Evolutionary conservation across 2,797 vertebrate species (phyloP).

Genomic region (Pelobates cultripes): DNA sequence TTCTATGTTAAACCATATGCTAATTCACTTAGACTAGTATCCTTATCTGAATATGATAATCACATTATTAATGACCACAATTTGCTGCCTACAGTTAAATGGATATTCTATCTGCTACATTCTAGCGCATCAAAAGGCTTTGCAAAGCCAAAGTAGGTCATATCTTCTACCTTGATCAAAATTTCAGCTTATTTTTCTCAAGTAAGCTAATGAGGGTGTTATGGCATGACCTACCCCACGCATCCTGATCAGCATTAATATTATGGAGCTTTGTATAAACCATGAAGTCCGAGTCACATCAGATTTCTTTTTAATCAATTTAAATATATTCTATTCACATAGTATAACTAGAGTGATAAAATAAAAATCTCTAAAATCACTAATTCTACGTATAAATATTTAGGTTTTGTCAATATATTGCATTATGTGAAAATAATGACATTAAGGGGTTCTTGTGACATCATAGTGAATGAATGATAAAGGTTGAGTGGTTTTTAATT

Average conservation of each 20-base stretch:
- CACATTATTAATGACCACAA: slow-evolving; percentile 41
- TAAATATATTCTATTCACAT: not conserved
- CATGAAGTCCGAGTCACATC: not conserved
- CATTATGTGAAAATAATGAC: too few relatives aligned
- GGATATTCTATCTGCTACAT: slow-evolving; percentile 17
- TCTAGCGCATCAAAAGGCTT: slow-evolving; percentile 38
- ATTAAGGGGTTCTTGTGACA: too few relatives aligned
- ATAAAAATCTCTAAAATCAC: too few relatives aligned
- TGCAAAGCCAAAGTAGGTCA: slow-evolving; percentile 37
- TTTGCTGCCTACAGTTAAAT: slow-evolving; percentile 25
- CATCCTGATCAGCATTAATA: slow-evolving; percentile 31
- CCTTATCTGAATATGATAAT: slow-evolving; percentile 44
- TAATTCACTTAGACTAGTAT: slow-evolving; percentile 34
- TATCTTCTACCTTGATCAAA: slow-evolving; percentile 49
- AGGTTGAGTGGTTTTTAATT: too few relatives aligned
- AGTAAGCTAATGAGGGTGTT: slow-evolving; percentile 46
- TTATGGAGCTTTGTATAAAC: slow-evolving; percentile 18
- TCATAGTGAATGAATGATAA: too few relatives aligned
- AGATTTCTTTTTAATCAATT: slow-evolving; percentile 11
- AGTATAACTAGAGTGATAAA: not conserved
- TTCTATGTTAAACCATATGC: slow-evolving; percentile 28
- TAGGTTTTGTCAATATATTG: too few relatives aligned
- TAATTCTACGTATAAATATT: too few relatives aligned
- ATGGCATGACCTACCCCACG: slow-evolving; percentile 44
- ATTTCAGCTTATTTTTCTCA: slow-evolving; percentile 40